Conservation (phyloP, 2,113 vertebrate genomes). For the Oplegnathus fasciatus region DNA sequence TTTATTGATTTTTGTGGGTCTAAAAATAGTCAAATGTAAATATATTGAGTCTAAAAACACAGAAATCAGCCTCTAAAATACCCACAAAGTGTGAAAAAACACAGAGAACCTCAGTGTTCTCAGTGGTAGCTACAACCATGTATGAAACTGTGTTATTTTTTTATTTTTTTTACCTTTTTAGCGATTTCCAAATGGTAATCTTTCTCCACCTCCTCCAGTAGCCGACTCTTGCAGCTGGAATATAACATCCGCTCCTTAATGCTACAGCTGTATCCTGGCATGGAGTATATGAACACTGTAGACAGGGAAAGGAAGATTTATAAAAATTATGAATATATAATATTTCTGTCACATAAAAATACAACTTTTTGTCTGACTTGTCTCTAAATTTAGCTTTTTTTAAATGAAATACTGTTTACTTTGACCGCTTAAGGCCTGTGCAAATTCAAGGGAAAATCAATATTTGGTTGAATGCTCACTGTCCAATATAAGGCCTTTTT, state of each 20-base stretch:
- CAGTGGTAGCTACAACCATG: not conserved
- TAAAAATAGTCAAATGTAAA: not conserved
- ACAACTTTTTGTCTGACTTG: too few species aligned
- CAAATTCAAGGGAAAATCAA: slow-evolving; percentile 18
- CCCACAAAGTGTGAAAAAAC: not conserved
- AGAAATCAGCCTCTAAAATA: not conserved
- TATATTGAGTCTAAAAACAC: not conserved
- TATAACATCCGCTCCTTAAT: slow-evolving; percentile 99
- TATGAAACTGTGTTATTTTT: not conserved
- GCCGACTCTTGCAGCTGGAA: slow-evolving; percentile 97
- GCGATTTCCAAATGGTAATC: slow-evolving; percentile 92
- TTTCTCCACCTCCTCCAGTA: slow-evolving; percentile 94
- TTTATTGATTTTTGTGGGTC: not conserved
- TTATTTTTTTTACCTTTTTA: slow-evolving; percentile 92
- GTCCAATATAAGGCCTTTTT: not conserved
- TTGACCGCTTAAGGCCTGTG: not conserved
- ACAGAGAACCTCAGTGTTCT: not conserved
- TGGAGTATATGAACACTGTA: slow-evolving; percentile 98
- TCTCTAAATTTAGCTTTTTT: too few species aligned
- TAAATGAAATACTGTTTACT: not conserved
- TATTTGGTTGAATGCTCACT: slow-evolving; percentile 12
- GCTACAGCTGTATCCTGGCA: slow-evolving; percentile 97
- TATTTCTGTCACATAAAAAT: not conserved
- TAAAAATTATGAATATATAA: too few species aligned
- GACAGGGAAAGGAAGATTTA: not conserved